Evolutionary conservation across 2,888 invertebrate species (phyloP), one percentile per base, ranked within the genome.

Genomic region (Enchytraeus crypticus): DNA sequence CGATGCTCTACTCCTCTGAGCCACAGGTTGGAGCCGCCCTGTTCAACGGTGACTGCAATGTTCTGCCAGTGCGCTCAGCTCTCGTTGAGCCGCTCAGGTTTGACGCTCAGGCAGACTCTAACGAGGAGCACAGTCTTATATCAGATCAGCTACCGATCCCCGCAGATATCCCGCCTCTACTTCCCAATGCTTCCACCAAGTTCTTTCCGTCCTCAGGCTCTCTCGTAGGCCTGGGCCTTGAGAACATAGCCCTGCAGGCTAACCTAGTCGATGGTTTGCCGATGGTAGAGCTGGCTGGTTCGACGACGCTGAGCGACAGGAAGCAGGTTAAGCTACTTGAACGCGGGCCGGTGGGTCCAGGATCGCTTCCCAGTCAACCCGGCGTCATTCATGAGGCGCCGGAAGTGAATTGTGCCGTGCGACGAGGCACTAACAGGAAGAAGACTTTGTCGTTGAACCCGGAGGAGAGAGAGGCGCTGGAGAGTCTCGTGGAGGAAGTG

Each of bases 401-500:
- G 11, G 38, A 38, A 38, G 38, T 18, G 38, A n/a, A n/a, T n/a
- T 38, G 11, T 8, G 8, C 38, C 8, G 38, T 38, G 49, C 49
- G 14, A 8, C 49, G 60, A 33, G 34, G 56, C 11, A 59, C 60
- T 30, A 53, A 51, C 18, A 53, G 67, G 23, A 64, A 67, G 51
- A 63, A 66, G 45, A 68, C 64, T 11, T 53, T 69, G n/a, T 69
- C 69, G 5, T 53, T 69, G 30, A 66, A 69, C 53, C 69, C 69
- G 0, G 65, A 65, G 45, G 69, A 69, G 55, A 34, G 69, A 18
- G 69, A 69, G 60, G 70, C 69, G 0, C 58, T 69, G 18, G 69
- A 69, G 51, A 67, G 65, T 46, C 58, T 69, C 11, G 66, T 69
- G 18, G 69, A 69, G 53, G 69, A 69, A 51, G 69, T 69, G 5